Conservation (phyloP, 2,888 invertebrate species). For the Hyppa rectilinea region DNA sequence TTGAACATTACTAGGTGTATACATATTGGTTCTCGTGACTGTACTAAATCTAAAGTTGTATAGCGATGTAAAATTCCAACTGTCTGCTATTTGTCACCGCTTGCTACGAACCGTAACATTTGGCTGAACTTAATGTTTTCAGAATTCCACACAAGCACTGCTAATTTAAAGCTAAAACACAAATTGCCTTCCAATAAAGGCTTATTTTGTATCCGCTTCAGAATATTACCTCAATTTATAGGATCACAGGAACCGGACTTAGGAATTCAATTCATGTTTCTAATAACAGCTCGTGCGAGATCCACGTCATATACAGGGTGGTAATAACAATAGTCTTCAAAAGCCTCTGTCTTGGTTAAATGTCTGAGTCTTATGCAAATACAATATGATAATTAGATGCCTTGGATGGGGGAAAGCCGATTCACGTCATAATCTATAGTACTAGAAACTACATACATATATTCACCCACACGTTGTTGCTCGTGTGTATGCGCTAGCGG, state of each 20-base stretch:
- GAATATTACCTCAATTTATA: neutral
- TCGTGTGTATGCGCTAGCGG: neutral
- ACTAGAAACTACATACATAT: neutral
- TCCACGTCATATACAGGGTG: conserved; percentile 3
- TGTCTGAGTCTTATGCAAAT: neutral
- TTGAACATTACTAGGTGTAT: no score
- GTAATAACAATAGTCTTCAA: neutral
- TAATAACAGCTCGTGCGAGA: neutral
- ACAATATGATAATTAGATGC: neutral
- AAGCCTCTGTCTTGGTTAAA: conserved; percentile 8
- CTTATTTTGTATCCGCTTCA: neutral
- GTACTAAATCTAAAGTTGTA: neutral
- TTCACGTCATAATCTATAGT: neutral
- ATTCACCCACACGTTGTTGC: neutral
- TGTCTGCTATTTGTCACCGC: neutral
- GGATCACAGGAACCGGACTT: neutral
- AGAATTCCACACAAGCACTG: neutral
- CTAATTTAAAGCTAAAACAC: neutral
- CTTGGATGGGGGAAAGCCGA: neutral
- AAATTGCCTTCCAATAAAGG: neutral
- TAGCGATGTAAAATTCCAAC: neutral
- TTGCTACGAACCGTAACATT: neutral
- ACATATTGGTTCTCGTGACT: no score
- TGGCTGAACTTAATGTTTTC: neutral
- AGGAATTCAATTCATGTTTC: conserved; percentile 8